phyloP scores from a whole-genome alignment of 2,888 invertebrate genomes.

The Elegia similella region DNA sequence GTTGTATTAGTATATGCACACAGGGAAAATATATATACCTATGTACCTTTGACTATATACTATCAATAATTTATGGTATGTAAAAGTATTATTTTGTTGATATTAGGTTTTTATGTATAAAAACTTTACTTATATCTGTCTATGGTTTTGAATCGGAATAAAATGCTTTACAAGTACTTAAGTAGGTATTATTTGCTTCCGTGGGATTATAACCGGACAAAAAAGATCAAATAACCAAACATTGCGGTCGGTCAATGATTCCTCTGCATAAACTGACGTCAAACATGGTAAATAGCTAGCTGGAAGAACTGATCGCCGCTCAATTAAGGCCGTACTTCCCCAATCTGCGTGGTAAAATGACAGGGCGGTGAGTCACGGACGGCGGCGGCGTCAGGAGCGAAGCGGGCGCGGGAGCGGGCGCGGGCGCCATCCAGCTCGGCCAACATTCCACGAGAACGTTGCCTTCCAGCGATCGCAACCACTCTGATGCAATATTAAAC shows the following conservation, averaged over 20 bases:
- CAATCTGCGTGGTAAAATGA: slow-evolving; percentile 50
- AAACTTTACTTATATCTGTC: no score
- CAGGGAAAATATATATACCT: no score
- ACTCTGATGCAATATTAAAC: slow-evolving; percentile 80
- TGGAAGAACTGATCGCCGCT: slow-evolving; percentile 43
- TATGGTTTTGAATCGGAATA: no score
- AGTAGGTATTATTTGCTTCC: neutral
- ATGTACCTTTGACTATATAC: no score
- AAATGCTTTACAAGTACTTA: neutral
- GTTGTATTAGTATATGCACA: no score
- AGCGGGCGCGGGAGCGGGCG: slow-evolving; percentile 34
- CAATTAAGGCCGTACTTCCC: slow-evolving; percentile 67
- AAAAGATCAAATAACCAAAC: neutral
- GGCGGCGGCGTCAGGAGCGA: slow-evolving; percentile 28
- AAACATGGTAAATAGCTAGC: slow-evolving; percentile 42
- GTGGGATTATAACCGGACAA: neutral
- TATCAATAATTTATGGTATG: no score
- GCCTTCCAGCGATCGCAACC: slow-evolving; percentile 68
- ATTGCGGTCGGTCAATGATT: slow-evolving; percentile 22
- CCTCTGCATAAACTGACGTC: slow-evolving; percentile 49
- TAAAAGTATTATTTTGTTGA: no score
- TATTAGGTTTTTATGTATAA: no score
- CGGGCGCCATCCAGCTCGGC: slow-evolving; percentile 34
- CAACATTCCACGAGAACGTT: slow-evolving; percentile 76
- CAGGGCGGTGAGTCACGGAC: slow-evolving; percentile 59